Evolutionary conservation across 2,888 invertebrate genomes (phyloP).

Genomic region (Mayetiola destructor): DNA sequence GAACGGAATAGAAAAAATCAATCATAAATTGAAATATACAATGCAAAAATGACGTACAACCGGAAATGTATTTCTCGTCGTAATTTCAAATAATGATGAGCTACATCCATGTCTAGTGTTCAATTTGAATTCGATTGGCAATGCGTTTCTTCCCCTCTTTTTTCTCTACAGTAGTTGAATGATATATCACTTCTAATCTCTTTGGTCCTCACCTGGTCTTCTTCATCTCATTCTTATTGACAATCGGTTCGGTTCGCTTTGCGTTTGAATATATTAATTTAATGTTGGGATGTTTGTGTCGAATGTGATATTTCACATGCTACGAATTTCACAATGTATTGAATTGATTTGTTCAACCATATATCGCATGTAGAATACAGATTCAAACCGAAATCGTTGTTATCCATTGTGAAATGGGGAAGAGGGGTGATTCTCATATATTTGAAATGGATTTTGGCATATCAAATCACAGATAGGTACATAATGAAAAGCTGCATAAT

Average conservation of each 20-base stretch:
- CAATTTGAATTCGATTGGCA: too few species aligned
- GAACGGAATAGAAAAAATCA: not conserved
- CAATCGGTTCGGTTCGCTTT: too few species aligned
- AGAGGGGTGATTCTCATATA: not conserved
- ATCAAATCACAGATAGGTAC: too few species aligned
- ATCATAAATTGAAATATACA: not conserved
- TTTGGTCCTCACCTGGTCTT: too few species aligned
- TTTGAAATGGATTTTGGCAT: too few species aligned
- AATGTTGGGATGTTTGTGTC: not conserved
- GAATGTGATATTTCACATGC: constrained; percentile 4
- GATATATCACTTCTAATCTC: too few species aligned
- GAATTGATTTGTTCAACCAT: not conserved
- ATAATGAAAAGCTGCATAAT: not conserved
- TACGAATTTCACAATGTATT: not conserved
- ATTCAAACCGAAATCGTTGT: not conserved
- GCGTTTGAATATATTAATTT: constrained; percentile 2
- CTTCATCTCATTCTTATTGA: too few species aligned
- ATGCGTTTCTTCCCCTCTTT: too few species aligned
- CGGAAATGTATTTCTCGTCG: constrained; percentile 3
- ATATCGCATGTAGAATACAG: not conserved
- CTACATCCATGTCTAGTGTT: not conserved
- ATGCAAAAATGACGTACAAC: constrained; percentile 9
- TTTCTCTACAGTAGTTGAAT: too few species aligned
- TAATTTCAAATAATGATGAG: constrained; percentile 10
- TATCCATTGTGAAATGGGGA: not conserved